phyloP scores from a whole-genome alignment of 2,113 vertebrate genomes.

The Brevimyrus niger region DNA sequence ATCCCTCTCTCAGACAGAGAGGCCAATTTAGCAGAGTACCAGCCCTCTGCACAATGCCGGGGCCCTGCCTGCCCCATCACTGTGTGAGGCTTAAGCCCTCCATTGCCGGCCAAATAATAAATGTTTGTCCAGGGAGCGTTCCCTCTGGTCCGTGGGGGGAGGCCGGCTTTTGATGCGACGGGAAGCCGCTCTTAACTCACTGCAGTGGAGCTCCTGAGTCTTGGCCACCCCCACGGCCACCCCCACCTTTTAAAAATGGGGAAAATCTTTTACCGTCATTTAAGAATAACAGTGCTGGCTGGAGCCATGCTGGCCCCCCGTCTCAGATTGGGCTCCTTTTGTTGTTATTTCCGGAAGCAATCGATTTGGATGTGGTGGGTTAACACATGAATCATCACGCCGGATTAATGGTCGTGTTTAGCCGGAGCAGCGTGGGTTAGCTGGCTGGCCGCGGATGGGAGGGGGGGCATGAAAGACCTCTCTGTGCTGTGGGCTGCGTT shows the following conservation, averaged over 20 bases:
- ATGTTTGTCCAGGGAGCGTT: slow-evolving; percentile 23
- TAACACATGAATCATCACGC: slow-evolving; percentile 29
- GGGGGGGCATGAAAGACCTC: slow-evolving; percentile 21
- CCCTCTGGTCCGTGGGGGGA: background rate
- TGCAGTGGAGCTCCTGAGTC: background rate
- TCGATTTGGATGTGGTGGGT: slow-evolving; percentile 18
- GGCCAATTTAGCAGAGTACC: slow-evolving; percentile 15
- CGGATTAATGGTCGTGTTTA: slow-evolving; percentile 28
- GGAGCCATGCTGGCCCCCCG: background rate
- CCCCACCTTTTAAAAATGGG: background rate
- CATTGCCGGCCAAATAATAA: slow-evolving; percentile 20
- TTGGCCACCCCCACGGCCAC: background rate
- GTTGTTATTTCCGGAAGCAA: slow-evolving; percentile 8
- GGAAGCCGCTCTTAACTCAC: background rate
- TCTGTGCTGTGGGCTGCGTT: slow-evolving; percentile 23
- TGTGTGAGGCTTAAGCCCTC: slow-evolving; percentile 24
- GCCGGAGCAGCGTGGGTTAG: slow-evolving; percentile 10
- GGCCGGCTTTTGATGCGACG: background rate
- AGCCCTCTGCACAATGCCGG: slow-evolving; percentile 20
- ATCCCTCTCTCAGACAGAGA: slow-evolving; percentile 27
- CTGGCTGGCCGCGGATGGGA: slow-evolving; percentile 11
- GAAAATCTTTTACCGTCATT: background rate
- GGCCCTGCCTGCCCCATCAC: slow-evolving; percentile 24
- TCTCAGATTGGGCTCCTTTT: background rate
- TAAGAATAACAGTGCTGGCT: background rate